Percentiles rank a stretch among this genome's conserved stretches.
Evolutionary conservation across 2,113 vertebrate genomes (phyloP).

Genomic region (Hiodon tergisus): DNA sequence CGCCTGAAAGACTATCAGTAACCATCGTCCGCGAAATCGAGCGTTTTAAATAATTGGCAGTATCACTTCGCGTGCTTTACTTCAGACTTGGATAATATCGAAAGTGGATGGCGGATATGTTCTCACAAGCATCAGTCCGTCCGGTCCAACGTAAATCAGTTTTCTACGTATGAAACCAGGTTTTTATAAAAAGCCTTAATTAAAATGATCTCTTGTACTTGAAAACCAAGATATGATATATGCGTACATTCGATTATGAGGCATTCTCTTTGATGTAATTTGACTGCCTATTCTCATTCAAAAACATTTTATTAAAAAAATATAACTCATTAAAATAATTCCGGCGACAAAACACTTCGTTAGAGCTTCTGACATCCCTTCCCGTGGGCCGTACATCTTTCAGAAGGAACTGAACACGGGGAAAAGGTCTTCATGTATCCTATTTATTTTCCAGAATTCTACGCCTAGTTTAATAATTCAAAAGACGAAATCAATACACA

Average conservation of each 20-base stretch:
- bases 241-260: too few relatives aligned
- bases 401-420: too few relatives aligned
- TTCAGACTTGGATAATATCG: not conserved
- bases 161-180: too few relatives aligned
- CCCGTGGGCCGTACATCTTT: not conserved
- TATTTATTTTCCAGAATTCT: too few relatives aligned
- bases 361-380: not conserved
- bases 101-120: not conserved
- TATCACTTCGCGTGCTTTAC: too few relatives aligned
- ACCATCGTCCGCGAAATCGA: not conserved
- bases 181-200: too few relatives aligned
- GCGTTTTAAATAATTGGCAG: not conserved
- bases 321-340: too few relatives aligned
- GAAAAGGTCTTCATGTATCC: not conserved
- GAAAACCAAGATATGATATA: too few relatives aligned
- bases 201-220: too few relatives aligned
- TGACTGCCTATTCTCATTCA: not conserved
- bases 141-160: not conserved
- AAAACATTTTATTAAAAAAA: not conserved
- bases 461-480: slow-evolving; percentile 1
- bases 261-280: too few relatives aligned
- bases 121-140: not conserved
- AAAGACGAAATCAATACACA: not conserved
- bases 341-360: too few relatives aligned
- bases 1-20: not conserved